A percentile compares a stretch with the other conserved stretches of the same genome.
Evolutionary conservation across 2,797 vertebrate genomes (phyloP).

Genomic region (Galagoides demidoff): DNA sequence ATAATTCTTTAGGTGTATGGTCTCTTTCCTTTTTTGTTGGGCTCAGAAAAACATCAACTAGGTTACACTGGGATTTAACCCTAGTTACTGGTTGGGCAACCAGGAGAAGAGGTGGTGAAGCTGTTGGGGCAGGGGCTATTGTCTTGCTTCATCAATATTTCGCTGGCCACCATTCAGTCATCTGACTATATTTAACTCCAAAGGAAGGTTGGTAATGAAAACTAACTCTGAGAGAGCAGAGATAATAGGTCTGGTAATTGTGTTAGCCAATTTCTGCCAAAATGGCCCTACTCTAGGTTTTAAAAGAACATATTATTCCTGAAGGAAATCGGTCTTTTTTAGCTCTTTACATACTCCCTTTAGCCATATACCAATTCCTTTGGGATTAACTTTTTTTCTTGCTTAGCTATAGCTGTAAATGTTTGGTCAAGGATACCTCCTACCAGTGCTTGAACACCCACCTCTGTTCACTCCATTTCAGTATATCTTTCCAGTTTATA

Average conservation of each 20-base stretch:
- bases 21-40: not conserved
- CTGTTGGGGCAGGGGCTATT: not conserved
- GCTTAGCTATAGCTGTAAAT: not conserved
- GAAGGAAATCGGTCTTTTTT: not conserved
- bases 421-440: not conserved
- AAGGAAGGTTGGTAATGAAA: not conserved
- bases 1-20: not conserved
- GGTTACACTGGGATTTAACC: not conserved
- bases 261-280: constrained; percentile 9
- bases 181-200: not conserved
- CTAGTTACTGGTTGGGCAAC: not conserved
- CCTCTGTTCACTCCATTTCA: not conserved
- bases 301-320: not conserved
- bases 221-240: not conserved
- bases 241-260: not conserved
- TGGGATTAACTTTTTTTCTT: not conserved
- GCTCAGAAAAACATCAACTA: not conserved
- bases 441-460: not conserved
- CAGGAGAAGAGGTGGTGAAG: not conserved
- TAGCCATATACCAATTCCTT: not conserved
- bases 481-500: not conserved
- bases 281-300: constrained; percentile 16
- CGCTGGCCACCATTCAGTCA: not conserved
- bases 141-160: not conserved
- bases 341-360: not conserved